Evolutionary conservation across 2,797 vertebrate species (phyloP).

Genomic region (Steatocranus sp.): DNA sequence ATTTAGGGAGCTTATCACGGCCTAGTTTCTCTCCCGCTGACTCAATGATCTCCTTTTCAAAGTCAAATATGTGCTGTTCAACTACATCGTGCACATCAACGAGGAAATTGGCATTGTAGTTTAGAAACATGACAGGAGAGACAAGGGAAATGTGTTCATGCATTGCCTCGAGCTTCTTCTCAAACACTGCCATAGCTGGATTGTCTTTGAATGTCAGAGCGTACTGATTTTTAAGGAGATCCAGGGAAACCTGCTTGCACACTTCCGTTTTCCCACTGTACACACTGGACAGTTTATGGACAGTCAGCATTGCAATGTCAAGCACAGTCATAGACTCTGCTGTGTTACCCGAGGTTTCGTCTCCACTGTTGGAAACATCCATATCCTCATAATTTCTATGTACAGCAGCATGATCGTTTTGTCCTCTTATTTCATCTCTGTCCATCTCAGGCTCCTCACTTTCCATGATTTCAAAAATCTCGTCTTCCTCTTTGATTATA

Average conservation of each 20-base stretch:
- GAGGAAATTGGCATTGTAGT: constrained; percentile 70
- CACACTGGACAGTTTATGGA: constrained; percentile 68
- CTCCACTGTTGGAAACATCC: not conserved
- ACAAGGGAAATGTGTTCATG: constrained; percentile 9
- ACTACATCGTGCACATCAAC: constrained; percentile 63
- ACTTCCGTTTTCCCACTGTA: constrained; percentile 50
- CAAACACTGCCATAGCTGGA: constrained; percentile 61
- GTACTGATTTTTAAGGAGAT: constrained; percentile 74
- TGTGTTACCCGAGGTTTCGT: not conserved
- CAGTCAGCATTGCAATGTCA: constrained; percentile 70
- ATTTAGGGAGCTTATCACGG: constrained; percentile 68
- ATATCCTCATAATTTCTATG: not conserved
- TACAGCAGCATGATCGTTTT: not conserved
- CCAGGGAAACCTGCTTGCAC: constrained; percentile 59
- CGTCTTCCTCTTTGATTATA: constrained; percentile 35
- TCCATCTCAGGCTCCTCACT: not conserved
- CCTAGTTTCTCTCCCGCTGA: constrained; percentile 69
- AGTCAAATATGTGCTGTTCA: constrained; percentile 66
- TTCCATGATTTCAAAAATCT: constrained; percentile 29
- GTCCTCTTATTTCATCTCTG: not conserved
- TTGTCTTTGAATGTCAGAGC: constrained; percentile 64
- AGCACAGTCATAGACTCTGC: constrained; percentile 63
- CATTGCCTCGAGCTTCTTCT: constrained; percentile 38
- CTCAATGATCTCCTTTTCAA: constrained; percentile 66
- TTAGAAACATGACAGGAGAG: constrained; percentile 67